Evolutionary conservation across 2,888 invertebrate genomes (phyloP), one percentile per base, ranked within the genome.

Genomic region (Netelia fuscicornis): DNA sequence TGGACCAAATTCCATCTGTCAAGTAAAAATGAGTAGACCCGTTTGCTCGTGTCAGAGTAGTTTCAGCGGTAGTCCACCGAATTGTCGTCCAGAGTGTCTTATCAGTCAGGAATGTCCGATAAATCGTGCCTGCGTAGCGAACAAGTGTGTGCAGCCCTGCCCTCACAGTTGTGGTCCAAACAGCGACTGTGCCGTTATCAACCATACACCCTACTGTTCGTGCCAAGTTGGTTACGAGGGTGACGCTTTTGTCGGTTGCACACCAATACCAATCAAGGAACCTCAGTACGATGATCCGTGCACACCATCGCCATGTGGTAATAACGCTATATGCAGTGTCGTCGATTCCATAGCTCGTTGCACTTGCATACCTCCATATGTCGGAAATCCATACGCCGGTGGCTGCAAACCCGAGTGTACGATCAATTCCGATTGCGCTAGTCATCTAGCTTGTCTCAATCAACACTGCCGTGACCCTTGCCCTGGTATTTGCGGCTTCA

Each of bases 381-480:
- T 97, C 86, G 98, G 98, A 9, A 97, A 98, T 94, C 98, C 98
- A 3, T 98, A 97, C 91, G 88, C 87, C 64, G 91, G 89, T 20
- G 98, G 98, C 48, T 98, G 98, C 91, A 95, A 97, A 86, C 98
- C 98, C 2, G 98, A 98, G 94, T 98, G 98, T 93, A 96, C 96
- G 11, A 96, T 96, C 87, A 97, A 97, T 92, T 96, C 97, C 0
- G 98, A 98, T 90, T 98, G 98, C 92, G 95, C 97, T 6, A 96
- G 96, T 87, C 95, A 96, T 90, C 94, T 97, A 85, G 96, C 97
- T 54, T 98, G 98, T 92, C 95, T 98, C 65, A 97, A 97, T 81
- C 97, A 97, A 90, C 97, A 98, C 92, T 98, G 98, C 89, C 95
- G 97, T 89, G 97, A 98, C 94, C 98, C 98, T 6, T 98, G 98